phyloP scores from a whole-genome alignment of 2,113 vertebrate genomes.

The Indicator maculatus region DNA sequence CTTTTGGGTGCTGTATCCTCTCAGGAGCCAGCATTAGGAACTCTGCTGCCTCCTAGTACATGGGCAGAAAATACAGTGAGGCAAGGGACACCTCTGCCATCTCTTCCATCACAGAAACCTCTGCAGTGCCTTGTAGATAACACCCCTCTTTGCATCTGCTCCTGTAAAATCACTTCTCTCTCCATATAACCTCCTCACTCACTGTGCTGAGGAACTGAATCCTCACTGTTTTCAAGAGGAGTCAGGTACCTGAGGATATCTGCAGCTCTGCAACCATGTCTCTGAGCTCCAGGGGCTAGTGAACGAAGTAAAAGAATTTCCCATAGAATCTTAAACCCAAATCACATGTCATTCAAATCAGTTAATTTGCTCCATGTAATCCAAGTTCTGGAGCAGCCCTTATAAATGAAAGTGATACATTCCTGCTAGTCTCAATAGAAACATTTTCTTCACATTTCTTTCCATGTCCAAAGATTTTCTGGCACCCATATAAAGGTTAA shows the following conservation, averaged over 20 bases:
- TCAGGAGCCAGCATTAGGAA: neutral
- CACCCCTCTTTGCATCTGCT: neutral
- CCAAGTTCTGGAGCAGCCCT: neutral
- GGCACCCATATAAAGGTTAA: slow-evolving; percentile 60
- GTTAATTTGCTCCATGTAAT: slow-evolving; percentile 11
- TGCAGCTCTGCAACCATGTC: neutral
- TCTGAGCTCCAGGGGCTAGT: neutral
- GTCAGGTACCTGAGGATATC: neutral
- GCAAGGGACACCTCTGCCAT: neutral
- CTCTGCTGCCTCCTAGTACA: neutral
- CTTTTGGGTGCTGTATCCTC: neutral
- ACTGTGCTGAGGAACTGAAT: neutral
- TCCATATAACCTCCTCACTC: neutral
- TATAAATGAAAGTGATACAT: neutral
- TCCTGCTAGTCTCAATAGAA: slow-evolving; percentile 25
- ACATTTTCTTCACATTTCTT: slow-evolving; percentile 34
- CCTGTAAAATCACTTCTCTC: neutral
- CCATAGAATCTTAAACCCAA: neutral
- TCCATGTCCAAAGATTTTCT: slow-evolving; percentile 34
- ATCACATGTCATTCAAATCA: slow-evolving; percentile 19
- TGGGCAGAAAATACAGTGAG: neutral
- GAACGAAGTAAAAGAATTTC: neutral
- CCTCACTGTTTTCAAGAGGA: neutral
- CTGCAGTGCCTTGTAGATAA: neutral
- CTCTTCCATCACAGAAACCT: neutral